These are phyloP conservation scores for Cosmorhoe ocellata DNA, from an alignment of 2,888 invertebrate genomes.

Conservation along the genomic window DNA sequence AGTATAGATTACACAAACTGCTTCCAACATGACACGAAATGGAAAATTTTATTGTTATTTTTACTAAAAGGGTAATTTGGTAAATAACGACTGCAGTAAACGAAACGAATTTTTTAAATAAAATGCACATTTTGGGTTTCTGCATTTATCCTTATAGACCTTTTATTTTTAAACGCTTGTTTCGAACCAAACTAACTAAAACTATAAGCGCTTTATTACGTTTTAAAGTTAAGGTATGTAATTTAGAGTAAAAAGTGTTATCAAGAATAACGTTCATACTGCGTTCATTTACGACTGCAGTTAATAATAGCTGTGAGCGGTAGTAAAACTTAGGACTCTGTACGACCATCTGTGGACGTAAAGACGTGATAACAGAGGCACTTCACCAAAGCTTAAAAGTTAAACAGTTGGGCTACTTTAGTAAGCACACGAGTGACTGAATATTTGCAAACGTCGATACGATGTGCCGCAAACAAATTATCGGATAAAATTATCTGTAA, in stretches of 20 bases:
- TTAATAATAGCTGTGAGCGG: constrained; percentile 11
- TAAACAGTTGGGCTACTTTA: not conserved
- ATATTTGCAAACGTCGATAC: too few species aligned
- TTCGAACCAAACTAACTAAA: not conserved
- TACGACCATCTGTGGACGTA: constrained; percentile 11
- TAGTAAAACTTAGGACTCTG: constrained; percentile 15
- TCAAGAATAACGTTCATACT: constrained; percentile 5
- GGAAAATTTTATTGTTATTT: constrained; percentile 5
- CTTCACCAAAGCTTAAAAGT: not conserved
- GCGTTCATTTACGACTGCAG: constrained; percentile 16
- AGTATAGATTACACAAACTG: constrained; percentile 3
- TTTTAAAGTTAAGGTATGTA: not conserved
- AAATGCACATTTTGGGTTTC: not conserved
- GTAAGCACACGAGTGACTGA: not conserved
- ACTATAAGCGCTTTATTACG: not conserved
- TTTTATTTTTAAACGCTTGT: not conserved
- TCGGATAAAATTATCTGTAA: too few species aligned
- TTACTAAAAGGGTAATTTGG: constrained; percentile 4
- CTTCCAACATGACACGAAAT: constrained; percentile 2
- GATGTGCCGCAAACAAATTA: too few species aligned
- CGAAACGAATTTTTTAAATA: not conserved
- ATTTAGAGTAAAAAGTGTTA: constrained; percentile 2
- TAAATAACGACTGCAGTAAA: constrained; percentile 5
- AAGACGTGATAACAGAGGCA: constrained; percentile 16
- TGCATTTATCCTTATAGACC: not conserved